A percentile compares a stretch with the other conserved stretches of the same genome.
These are phyloP conservation scores for Daktulosphaira vitifoliae DNA, from an alignment of 1,140 invertebrate genomes.

Conservation along the genomic window DNA sequence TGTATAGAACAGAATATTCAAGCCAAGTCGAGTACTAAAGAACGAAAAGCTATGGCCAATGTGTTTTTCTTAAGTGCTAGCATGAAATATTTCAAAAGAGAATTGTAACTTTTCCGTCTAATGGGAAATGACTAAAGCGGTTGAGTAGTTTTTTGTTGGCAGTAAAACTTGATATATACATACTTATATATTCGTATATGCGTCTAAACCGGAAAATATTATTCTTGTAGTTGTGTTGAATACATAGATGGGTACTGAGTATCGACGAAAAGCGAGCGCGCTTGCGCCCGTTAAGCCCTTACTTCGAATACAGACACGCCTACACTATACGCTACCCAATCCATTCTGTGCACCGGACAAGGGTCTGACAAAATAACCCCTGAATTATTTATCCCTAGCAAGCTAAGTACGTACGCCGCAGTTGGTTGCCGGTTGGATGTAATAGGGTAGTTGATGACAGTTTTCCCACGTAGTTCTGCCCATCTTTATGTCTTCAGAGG, in stretches of 20 bases:
- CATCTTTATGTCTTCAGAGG: conserved; percentile 24
- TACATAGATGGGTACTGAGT: neutral
- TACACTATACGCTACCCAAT: neutral
- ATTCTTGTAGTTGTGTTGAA: too few relatives aligned
- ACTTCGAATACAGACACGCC: conserved; percentile 9
- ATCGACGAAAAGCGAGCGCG: conserved; percentile 30
- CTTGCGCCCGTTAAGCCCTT: conserved; percentile 25
- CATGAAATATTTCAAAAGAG: too few relatives aligned
- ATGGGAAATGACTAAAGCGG: too few relatives aligned
- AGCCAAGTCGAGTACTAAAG: too few relatives aligned
- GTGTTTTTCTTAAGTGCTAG: too few relatives aligned
- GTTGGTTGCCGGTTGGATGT: neutral
- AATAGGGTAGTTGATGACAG: conserved; percentile 14
- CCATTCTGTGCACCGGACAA: conserved; percentile 22
- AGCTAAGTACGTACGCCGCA: neutral
- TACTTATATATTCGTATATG: too few relatives aligned
- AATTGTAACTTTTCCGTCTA: too few relatives aligned
- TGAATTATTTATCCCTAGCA: conserved; percentile 28
- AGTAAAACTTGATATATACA: too few relatives aligned
- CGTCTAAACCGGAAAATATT: too few relatives aligned
- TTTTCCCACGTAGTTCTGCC: conserved; percentile 24
- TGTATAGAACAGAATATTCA: too few relatives aligned
- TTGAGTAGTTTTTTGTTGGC: too few relatives aligned
- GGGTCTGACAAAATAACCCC: conserved; percentile 23
- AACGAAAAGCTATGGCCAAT: too few relatives aligned